Conservation (phyloP, 2,797 vertebrate genomes). For the Threskiornis aethiopicus region DNA sequence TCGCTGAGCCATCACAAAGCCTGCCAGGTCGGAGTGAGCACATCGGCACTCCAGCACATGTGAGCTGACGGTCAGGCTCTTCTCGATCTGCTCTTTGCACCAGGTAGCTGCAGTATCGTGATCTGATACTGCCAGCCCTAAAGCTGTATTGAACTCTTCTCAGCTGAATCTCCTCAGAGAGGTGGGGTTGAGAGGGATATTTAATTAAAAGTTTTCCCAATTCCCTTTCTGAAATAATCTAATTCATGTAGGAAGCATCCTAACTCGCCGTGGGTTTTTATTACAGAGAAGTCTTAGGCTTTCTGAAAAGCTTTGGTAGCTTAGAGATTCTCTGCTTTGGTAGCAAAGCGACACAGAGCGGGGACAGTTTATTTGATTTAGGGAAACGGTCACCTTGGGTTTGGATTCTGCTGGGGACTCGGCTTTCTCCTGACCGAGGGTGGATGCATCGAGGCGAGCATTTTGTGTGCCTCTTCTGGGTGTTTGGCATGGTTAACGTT, state of each 20-base stretch:
- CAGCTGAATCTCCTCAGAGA: not conserved
- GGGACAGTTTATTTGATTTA: not conserved
- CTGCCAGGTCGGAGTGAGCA: not conserved
- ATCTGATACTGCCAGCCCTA: not conserved
- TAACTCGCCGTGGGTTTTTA: rapidly evolving
- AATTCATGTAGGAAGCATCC: not conserved
- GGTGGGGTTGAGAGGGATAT: not conserved
- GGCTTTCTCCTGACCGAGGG: not conserved
- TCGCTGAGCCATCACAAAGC: not conserved
- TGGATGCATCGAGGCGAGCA: rapidly evolving
- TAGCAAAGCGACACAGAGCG: not conserved
- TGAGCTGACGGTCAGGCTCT: not conserved
- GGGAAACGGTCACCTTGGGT: not conserved
- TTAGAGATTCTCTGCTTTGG: not conserved
- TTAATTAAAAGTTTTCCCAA: not conserved
- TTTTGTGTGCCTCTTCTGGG: not conserved
- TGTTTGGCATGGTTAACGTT: not conserved
- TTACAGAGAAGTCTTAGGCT: not conserved
- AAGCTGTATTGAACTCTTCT: not conserved
- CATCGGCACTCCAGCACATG: not conserved
- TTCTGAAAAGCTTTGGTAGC: not conserved
- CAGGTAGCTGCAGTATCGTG: not conserved
- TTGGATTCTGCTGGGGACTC: not conserved
- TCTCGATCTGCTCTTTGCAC: not conserved
- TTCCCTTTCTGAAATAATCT: not conserved